phyloP scores from a whole-genome alignment of 2,113 vertebrate species.

The Dipodomys merriami region DNA sequence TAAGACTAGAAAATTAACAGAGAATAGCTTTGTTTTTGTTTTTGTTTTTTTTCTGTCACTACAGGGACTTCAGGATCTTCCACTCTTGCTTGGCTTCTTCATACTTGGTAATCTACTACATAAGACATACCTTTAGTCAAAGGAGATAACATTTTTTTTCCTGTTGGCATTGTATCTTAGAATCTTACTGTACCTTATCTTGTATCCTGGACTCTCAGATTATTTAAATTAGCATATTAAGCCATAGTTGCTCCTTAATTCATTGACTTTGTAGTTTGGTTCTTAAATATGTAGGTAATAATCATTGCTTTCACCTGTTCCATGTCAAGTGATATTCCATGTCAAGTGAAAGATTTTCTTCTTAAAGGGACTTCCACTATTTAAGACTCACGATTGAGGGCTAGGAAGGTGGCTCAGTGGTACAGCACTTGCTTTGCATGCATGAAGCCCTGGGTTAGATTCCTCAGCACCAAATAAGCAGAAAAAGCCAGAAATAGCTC shows the following conservation, averaged over 20 bases:
- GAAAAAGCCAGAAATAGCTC: too few relatives aligned
- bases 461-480: too few relatives aligned
- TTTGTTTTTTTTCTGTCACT: too few relatives aligned
- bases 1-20: neutral
- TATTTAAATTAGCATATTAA: neutral
- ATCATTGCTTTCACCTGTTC: fast-evolving
- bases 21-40: neutral
- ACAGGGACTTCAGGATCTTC: too few relatives aligned
- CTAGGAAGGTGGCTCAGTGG: too few relatives aligned
- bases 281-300: neutral
- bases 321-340: neutral
- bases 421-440: too few relatives aligned
- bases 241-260: neutral
- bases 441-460: too few relatives aligned
- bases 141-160: neutral
- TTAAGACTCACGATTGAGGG: neutral
- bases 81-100: too few relatives aligned
- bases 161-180: neutral
- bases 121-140: too few relatives aligned
- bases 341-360: neutral
- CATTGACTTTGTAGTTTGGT: neutral
- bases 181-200: neutral
- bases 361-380: neutral
- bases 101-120: too few relatives aligned
- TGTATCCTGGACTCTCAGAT: neutral